Conservation (phyloP, 2,113 vertebrate genomes). For the Tautogolabrus adspersus region DNA sequence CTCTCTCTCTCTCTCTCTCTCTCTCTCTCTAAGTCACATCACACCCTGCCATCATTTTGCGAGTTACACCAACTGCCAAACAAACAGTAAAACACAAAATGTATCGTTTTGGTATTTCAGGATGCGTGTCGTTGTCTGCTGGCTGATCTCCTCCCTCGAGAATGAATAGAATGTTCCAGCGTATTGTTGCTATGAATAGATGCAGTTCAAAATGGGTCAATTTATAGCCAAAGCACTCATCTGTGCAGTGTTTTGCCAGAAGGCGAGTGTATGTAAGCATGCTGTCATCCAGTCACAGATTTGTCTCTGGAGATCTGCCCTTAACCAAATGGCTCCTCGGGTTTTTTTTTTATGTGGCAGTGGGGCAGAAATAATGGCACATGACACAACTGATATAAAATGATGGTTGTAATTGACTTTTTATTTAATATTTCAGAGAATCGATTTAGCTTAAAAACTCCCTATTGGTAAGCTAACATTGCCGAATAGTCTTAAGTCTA, state of each 20-base stretch:
- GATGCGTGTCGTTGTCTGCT: conserved; percentile 25
- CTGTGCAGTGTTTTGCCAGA: conserved; percentile 78
- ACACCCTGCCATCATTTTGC: conserved; percentile 47
- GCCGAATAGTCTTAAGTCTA: neutral
- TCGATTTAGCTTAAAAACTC: neutral
- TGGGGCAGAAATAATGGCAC: conserved; percentile 51
- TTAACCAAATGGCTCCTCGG: conserved; percentile 63
- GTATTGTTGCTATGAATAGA: conserved; percentile 80
- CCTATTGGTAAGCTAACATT: neutral
- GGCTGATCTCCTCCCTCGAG: conserved; percentile 44
- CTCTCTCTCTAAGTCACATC: conserved; percentile 9
- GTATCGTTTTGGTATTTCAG: conserved; percentile 15
- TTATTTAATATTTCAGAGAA: neutral
- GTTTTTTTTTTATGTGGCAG: conserved; percentile 48
- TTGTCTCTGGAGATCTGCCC: conserved; percentile 75
- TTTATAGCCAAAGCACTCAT: conserved; percentile 81
- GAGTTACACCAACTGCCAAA: conserved; percentile 50
- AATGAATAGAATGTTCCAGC: conserved; percentile 66
- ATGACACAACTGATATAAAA: neutral
- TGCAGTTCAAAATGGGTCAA: conserved; percentile 80
- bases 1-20: neutral
- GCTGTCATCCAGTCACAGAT: conserved; percentile 78
- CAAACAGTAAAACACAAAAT: conserved; percentile 12
- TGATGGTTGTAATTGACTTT: conserved; percentile 8
- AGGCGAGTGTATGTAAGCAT: conserved; percentile 80